Base-by-base conservation (phyloP, 2,888 invertebrate genomes). In the Lottia scabra region DNA sequence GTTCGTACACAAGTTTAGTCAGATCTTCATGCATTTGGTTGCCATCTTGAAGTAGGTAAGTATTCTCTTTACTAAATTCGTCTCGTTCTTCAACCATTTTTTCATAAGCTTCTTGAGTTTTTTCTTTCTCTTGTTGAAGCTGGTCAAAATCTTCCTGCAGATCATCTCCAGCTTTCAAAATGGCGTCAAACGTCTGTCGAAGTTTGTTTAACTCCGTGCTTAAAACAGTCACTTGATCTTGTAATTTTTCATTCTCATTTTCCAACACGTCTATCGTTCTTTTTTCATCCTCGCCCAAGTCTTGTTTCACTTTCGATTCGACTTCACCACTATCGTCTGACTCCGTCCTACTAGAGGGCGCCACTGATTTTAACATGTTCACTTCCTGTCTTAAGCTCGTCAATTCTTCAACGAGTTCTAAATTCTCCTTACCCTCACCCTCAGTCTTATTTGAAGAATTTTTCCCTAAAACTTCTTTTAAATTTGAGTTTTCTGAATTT, bases 1-100 rank as follows among this genome's bases (percentile, higher is more conserved):
- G 76, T 75, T 87, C 85, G 63, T 81, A 79, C 6, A 84, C 82
- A 65, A 85, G 75, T 74, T 84, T 84, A 73, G 84, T 84, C 63
- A 86, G 78, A 74, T 85, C 83, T 70, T 84, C 83, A 75, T 85
- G 83, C 78, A 87, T 82, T 10, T 83, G 81, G 74, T 85, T 84
- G 46, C 82, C 82, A 73, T 87, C 85, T 1, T 82, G 75, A 44
- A 85, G 71, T 70, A 87, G 72, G 68, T 81, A 83, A 62, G 84
- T 83, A 76, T 85, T 86, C 68, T 84, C 86, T 65, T 82, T 82
- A 38, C 80, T 80, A 13, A 85, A 67, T 65, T 82, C 82, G 44
- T 80, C 80, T 73, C 44, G 71, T 46, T 82, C 80, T 63, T 78
- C 78, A 48, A 73, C 73, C 19, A 80, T 73, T 67, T 81, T 78